Percentiles rank a stretch among this genome's conserved stretches.
phyloP scores from a whole-genome alignment of 2,888 invertebrate species.

The Hartigia nigra region DNA sequence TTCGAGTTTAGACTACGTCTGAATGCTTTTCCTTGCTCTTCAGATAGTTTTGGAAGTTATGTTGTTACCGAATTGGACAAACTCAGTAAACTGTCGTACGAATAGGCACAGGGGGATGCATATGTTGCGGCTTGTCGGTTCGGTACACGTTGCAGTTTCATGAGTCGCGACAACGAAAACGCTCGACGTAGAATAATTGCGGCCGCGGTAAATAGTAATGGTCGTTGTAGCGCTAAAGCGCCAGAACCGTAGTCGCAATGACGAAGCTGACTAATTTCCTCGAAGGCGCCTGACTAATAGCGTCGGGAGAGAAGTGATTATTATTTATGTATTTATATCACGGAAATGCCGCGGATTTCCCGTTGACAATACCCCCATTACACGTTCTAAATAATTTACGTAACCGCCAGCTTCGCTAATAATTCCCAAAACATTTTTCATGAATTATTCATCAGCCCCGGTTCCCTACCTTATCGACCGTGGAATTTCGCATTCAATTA shows the following conservation, averaged over 20 bases:
- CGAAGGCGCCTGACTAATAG: conserved; percentile 5
- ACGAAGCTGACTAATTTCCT: conserved; percentile 1
- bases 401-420: not conserved
- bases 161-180: not conserved
- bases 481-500: not conserved
- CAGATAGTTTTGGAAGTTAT: not conserved
- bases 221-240: not conserved
- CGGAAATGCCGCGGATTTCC: not conserved
- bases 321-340: conserved; percentile 23
- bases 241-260: not conserved
- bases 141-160: not conserved
- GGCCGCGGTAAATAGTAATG: not conserved
- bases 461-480: not conserved
- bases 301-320: conserved; percentile 3
- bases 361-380: not conserved
- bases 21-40: not conserved
- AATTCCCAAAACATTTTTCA: not conserved
- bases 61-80: not conserved
- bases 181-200: conserved; percentile 4
- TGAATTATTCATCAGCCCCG: not conserved
- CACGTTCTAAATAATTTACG: not conserved
- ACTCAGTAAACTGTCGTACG: not conserved
- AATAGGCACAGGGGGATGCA: not conserved
- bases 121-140: not conserved
- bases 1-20: not conserved